Evolutionary conservation across 2,113 vertebrate species (phyloP).

Genomic region (Myotis brandtii): DNA sequence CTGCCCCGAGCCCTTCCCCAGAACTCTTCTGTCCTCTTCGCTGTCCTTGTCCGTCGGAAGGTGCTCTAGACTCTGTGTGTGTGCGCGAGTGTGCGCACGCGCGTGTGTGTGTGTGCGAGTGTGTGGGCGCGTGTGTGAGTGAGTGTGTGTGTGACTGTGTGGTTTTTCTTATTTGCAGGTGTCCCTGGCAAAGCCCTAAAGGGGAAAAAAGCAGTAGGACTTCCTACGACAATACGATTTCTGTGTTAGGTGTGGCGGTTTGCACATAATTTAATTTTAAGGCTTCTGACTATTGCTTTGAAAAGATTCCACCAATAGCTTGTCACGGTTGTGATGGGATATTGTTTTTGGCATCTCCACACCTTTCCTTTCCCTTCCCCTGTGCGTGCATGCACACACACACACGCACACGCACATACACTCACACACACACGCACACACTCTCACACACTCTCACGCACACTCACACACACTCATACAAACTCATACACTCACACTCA

Average conservation of each 20-base stretch:
- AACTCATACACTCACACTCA: accelerated
- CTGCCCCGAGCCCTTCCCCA: constrained; percentile 80
- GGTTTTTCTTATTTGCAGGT: constrained; percentile 74
- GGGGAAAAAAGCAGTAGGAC: constrained; percentile 61
- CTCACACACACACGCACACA: too few species aligned
- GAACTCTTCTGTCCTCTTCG: constrained; percentile 81
- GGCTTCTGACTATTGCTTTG: constrained; percentile 71
- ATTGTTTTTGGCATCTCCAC: constrained; percentile 70
- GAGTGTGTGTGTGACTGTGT: not conserved
- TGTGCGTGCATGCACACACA: not conserved
- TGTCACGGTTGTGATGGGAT: constrained; percentile 65
- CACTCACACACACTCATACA: accelerated
- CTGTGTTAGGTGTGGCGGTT: constrained; percentile 27
- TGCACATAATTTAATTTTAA: constrained; percentile 49
- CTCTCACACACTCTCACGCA: too few species aligned
- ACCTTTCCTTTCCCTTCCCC: constrained; percentile 36
- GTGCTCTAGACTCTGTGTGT: constrained; percentile 71
- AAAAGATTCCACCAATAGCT: constrained; percentile 69
- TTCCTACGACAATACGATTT: constrained; percentile 48
- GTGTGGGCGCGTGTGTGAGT: too few species aligned
- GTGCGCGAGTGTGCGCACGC: too few species aligned
- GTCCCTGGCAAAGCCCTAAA: constrained; percentile 70
- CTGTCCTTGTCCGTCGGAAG: constrained; percentile 72
- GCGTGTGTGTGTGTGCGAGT: too few species aligned
- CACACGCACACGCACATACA: too few species aligned